Evolutionary conservation across 2,113 vertebrate species (phyloP).

Genomic region (Pterocles burchelli): DNA sequence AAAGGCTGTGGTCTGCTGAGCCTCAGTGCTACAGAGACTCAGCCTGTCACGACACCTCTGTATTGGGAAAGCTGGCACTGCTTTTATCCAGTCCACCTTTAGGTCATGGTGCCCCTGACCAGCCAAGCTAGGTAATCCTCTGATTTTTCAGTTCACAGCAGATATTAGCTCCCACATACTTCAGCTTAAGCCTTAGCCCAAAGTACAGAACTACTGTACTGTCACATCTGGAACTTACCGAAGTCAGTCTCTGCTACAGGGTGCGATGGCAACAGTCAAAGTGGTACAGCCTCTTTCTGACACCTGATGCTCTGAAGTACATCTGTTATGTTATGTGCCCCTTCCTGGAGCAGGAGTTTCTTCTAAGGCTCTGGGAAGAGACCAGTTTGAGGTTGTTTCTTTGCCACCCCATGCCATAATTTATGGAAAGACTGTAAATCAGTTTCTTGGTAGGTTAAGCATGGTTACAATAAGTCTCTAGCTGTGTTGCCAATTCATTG

Average conservation of each 20-base stretch:
- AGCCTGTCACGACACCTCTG: not conserved
- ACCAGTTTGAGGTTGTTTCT: not conserved
- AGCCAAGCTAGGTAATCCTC: not conserved
- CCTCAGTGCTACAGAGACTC: not conserved
- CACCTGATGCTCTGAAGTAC: not conserved
- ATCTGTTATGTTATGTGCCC: fast-evolving
- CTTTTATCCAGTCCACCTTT: not conserved
- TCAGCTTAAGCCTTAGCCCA: not conserved
- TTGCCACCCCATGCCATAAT: not conserved
- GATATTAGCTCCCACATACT: not conserved
- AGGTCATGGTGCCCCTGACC: not conserved
- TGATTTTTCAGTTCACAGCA: not conserved
- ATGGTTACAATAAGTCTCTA: not conserved
- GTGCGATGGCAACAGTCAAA: not conserved
- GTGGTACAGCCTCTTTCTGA: not conserved
- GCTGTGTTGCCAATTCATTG: not conserved
- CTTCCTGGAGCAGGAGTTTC: not conserved
- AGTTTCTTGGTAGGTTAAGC: not conserved
- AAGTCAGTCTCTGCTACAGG: not conserved
- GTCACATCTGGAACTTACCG: not conserved
- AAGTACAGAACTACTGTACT: not conserved
- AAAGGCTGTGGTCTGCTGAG: not conserved
- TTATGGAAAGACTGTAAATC: not conserved
- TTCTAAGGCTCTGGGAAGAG: not conserved
- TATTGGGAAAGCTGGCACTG: not conserved